Percentiles rank a stretch among this genome's conserved stretches.
These are phyloP conservation scores for Sebastes steindachneri DNA, from an alignment of 2,797 vertebrate species.

Conservation along the genomic window DNA sequence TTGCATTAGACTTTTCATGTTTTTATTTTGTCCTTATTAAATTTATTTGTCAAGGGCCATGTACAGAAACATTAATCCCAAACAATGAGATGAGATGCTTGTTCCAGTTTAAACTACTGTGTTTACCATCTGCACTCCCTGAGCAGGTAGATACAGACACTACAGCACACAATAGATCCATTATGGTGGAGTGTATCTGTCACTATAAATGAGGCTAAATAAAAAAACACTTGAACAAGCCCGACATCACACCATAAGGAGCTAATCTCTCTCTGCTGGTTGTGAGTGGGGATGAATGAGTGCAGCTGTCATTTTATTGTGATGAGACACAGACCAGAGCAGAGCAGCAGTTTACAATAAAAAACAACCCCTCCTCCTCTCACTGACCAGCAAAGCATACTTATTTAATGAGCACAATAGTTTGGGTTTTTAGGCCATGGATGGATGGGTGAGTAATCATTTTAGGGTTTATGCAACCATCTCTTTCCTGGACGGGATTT, in stretches of 20 bases:
- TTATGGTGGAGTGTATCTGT: neutral
- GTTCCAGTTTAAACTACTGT: neutral
- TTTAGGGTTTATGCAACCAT: constrained; percentile 41
- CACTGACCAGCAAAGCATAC: constrained; percentile 26
- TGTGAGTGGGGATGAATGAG: neutral
- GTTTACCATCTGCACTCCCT: neutral
- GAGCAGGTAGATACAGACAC: neutral
- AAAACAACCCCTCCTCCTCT: neutral
- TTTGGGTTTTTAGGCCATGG: constrained; percentile 20
- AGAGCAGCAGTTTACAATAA: constrained; percentile 29
- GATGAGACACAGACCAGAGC: constrained; percentile 7
- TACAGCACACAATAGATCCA: neutral
- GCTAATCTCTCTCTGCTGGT: too few relatives aligned
- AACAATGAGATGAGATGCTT: neutral
- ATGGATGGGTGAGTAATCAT: constrained; percentile 43
- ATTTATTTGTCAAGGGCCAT: neutral
- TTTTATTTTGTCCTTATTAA: neutral
- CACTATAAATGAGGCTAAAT: neutral
- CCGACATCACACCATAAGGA: neutral
- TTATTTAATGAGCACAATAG: constrained; percentile 46
- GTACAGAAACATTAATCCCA: neutral
- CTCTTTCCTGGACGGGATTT: constrained; percentile 38
- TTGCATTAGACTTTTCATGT: neutral
- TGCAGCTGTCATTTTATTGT: neutral
- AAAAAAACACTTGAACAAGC: neutral